Evolutionary conservation across 2,888 invertebrate species (phyloP).

Genomic region (Acrobasis suavella): DNA sequence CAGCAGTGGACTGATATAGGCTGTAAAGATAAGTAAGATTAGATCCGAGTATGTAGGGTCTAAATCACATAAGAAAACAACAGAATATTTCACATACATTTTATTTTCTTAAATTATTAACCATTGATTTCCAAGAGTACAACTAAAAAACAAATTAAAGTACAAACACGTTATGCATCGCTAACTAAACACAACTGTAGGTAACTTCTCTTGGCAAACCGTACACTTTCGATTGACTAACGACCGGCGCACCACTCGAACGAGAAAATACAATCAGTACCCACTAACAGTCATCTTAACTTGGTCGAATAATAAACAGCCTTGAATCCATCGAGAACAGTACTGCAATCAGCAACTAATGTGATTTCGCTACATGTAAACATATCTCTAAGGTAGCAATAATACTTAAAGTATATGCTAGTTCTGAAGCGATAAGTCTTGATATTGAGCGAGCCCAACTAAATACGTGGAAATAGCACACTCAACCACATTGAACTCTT

Average conservation of each 20-base stretch:
- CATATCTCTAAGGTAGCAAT: constrained; percentile 66
- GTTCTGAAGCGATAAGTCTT: constrained; percentile 78
- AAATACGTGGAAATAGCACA: constrained; percentile 70
- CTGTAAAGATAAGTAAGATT: no score
- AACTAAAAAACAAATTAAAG: constrained; percentile 83
- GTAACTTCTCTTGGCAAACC: constrained; percentile 83
- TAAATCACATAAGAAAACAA: constrained; percentile 37
- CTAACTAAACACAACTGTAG: constrained; percentile 82
- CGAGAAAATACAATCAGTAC: constrained; percentile 56
- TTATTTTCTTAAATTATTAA: constrained; percentile 83
- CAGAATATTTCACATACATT: constrained; percentile 78
- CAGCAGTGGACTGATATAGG: no score
- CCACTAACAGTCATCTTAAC: constrained; percentile 59
- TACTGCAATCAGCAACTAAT: constrained; percentile 71
- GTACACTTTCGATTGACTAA: constrained; percentile 74
- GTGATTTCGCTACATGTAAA: constrained; percentile 72
- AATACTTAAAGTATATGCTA: constrained; percentile 75
- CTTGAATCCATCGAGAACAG: constrained; percentile 68
- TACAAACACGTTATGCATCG: constrained; percentile 82
- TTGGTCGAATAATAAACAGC: constrained; percentile 73
- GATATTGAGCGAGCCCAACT: constrained; percentile 80
- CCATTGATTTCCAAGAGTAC: constrained; percentile 83
- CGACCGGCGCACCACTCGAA: constrained; percentile 76
- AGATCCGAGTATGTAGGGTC: no score
- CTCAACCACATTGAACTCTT: constrained; percentile 63